Evolutionary conservation across 1,140 invertebrate species (phyloP), one percentile per base, ranked within the genome.

Genomic region (Anastatus disparis): DNA sequence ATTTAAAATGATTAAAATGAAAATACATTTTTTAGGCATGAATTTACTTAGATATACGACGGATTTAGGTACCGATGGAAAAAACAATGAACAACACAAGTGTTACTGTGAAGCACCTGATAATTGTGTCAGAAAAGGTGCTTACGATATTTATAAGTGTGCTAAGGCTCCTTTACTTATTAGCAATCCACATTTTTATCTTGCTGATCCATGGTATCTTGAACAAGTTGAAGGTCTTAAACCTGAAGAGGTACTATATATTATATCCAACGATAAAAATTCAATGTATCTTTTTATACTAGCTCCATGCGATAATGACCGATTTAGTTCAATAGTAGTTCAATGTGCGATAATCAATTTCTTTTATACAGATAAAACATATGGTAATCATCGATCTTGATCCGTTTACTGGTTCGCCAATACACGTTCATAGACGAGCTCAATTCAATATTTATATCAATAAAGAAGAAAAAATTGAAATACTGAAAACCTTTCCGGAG

Each of bases 171-270:
- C 94, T 0, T 81, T 94, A 20, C 88, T 91, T 17, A 89, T 88
- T 0, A 93, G 94, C 1, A 83, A 93, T 74, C 95, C 95, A 1
- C 95, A 97, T 84, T 95, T 95, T 79, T 92, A 92, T 66, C 85
- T 90, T 2, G 87, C 87, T 1, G 93, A 95, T 79, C 88, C 91
- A 0, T 88, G 85, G 31, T 88, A 94, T 29, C n/a, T 90, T 0
- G 77, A 89, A 1, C 85, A 86, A 27, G 91, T 96, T 0, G 87
- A 87, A 24, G 95, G 95, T 9, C 79, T 97, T 0, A 82, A 86
- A 55, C 95, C 95, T 0, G 86, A 91, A 64, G 84, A 89, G 74
- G 84, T 86, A 42, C 77, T n/a, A 46, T 15, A 13, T 8, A 46
- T 8, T 46, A 20, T 46, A 46, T 46, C 6, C n/a, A n/a, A n/a